Evolutionary conservation across 2,888 invertebrate genomes (phyloP).

Genomic region (Cremastinae sp.): DNA sequence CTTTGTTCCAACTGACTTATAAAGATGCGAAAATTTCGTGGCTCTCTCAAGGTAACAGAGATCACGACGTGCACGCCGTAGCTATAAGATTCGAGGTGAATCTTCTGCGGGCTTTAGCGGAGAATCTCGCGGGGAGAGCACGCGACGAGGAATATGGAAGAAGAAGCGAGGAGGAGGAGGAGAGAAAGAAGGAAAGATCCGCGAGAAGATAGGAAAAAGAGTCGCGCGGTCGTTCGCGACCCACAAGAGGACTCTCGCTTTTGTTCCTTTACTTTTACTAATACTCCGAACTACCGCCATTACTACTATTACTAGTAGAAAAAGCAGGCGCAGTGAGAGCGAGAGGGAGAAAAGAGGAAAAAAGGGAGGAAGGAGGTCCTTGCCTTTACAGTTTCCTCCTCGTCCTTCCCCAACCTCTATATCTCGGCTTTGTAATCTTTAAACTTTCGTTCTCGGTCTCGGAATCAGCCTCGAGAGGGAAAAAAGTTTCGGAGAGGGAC

Average conservation of each 20-base stretch:
- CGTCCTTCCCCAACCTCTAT: constrained; percentile 32
- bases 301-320: constrained; percentile 19
- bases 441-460: constrained; percentile 58
- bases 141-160: constrained; percentile 40
- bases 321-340: no score
- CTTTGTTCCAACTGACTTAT: constrained; percentile 48
- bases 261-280: constrained; percentile 28
- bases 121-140: constrained; percentile 44
- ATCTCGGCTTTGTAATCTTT: constrained; percentile 56
- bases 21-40: constrained; percentile 57
- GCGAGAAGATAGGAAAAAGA: constrained; percentile 54
- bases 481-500: constrained; percentile 20
- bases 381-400: constrained; percentile 32
- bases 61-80: constrained; percentile 46
- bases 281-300: constrained; percentile 33
- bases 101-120: constrained; percentile 14
- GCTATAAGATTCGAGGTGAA: constrained; percentile 46
- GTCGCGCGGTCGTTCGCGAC: constrained; percentile 57
- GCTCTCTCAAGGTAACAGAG: constrained; percentile 52
- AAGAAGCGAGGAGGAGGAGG: constrained; percentile 45
- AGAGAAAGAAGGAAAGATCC: constrained; percentile 37
- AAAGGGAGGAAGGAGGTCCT: constrained; percentile 34
- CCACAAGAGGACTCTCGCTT: constrained; percentile 51
- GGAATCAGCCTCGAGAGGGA: constrained; percentile 40
- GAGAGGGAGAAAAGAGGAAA: not conserved